These are phyloP conservation scores for Mastomys natalensis DNA, from an alignment of 2,113 vertebrate species.

Conservation along the genomic window DNA sequence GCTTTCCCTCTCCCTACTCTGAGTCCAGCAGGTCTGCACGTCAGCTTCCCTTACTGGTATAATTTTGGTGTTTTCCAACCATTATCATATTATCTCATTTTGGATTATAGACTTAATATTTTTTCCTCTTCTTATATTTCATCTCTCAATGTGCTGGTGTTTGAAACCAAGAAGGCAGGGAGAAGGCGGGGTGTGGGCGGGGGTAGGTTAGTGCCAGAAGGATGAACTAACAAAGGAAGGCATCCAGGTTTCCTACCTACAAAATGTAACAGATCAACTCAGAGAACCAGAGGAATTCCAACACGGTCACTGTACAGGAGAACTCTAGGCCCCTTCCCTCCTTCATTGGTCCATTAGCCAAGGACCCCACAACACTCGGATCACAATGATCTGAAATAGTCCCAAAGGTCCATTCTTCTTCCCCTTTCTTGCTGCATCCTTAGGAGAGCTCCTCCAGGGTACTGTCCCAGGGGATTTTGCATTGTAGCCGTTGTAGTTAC, in stretches of 20 bases:
- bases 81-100: neutral
- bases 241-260: neutral
- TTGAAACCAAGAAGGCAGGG: neutral
- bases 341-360: neutral
- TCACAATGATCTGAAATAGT: neutral
- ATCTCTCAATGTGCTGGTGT: neutral
- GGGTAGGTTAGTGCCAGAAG: neutral
- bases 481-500: neutral
- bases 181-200: no score
- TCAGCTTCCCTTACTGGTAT: neutral
- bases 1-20: no score
- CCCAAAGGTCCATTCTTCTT: neutral
- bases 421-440: neutral
- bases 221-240: neutral
- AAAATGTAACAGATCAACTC: rapidly evolving
- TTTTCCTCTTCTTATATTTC: neutral
- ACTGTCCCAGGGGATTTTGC: neutral
- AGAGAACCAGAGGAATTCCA: neutral
- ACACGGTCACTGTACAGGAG: neutral
- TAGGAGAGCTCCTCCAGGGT: neutral
- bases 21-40: neutral
- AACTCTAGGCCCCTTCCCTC: no score
- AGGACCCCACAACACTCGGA: neutral
- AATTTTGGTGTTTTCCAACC: neutral
- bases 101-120: neutral